Evolutionary conservation across 2,888 invertebrate genomes (phyloP), one percentile per base, ranked within the genome.

Genomic region (Ryuthela nishihirai): DNA sequence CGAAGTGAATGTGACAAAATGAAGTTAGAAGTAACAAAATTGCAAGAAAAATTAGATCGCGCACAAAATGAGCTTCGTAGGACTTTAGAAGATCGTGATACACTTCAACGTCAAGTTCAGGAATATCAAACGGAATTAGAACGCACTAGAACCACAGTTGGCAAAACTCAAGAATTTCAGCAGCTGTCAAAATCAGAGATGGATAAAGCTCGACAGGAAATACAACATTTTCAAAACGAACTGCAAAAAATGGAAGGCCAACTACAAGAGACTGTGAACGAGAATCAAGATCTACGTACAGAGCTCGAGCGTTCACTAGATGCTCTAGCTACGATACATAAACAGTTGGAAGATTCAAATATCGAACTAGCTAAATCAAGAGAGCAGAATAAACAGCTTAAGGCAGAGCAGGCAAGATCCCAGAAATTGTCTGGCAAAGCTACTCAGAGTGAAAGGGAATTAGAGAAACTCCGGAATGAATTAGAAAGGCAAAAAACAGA

Each of bases 31-130:
- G 44, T 52, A 10, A 54, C 48, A 23, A 54, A 60, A 26, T 45
- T 59, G 60, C 48, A 63, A 36, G 59, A 63, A 2, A 48, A 63
- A 18, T 20, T 63, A 36, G 59, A 63, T 17, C 17, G 29, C 4
- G 35, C 54, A 17, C 63, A 63, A 20, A 68, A 68, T 25, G 75
- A 76, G 54, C 68, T 73, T 26, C 47, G 55, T n/a, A 58, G 58
- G 21, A 44, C 64, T 10, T 40, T 55, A 7, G 66, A 67, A 29
- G 62, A 62, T 32, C 53, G 54, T 32, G 58, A 62, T 23, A 23
- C 36, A 6, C 41, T 59, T 7, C 48, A 67, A 18, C 42, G 42
- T 29, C 53, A 65, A 29, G 47, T 66, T 12, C 46, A 61, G 15
- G 55, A 55, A 24, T 60, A 61, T 39, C 63, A 66, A 47, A 47